Evolutionary conservation across 2,888 invertebrate genomes (phyloP).

Genomic region (Drosophila lutescens): DNA sequence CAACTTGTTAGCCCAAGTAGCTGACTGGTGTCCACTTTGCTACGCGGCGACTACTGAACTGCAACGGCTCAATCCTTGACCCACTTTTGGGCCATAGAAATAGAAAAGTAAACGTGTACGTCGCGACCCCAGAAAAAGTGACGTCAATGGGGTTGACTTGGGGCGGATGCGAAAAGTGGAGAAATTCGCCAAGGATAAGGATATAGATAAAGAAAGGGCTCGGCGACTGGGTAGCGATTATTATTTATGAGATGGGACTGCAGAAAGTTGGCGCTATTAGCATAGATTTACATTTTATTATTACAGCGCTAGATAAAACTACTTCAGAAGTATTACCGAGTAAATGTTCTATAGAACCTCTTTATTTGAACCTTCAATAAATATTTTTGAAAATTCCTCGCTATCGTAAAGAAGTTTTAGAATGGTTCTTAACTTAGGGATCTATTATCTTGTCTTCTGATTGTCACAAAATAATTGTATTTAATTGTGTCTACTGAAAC

Average conservation of each 20-base stretch:
- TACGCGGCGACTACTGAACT: slow-evolving; percentile 21
- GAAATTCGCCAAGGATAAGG: slow-evolving; percentile 28
- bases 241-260: slow-evolving; percentile 15
- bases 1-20: slow-evolving; percentile 44
- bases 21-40: slow-evolving; percentile 16
- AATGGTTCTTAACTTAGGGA: not conserved
- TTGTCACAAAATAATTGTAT: not conserved
- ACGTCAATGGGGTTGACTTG: slow-evolving; percentile 55
- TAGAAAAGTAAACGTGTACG: slow-evolving; percentile 35
- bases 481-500: not conserved
- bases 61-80: slow-evolving; percentile 61
- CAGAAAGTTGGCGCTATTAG: slow-evolving; percentile 13
- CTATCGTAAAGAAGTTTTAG: not conserved
- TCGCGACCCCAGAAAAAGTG: slow-evolving; percentile 33
- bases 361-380: not conserved
- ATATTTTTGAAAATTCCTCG: not conserved
- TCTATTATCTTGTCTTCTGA: not conserved
- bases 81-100: slow-evolving; percentile 53
- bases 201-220: not conserved
- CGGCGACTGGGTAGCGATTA: slow-evolving; percentile 6
- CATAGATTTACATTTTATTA: slow-evolving; percentile 18
- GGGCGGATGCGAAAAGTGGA: slow-evolving; percentile 21
- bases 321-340: not conserved
- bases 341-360: too few species aligned
- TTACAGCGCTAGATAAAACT: not conserved